Evolutionary conservation across 2,113 vertebrate species (phyloP).

Genomic region (Phoxinus phoxinus): DNA sequence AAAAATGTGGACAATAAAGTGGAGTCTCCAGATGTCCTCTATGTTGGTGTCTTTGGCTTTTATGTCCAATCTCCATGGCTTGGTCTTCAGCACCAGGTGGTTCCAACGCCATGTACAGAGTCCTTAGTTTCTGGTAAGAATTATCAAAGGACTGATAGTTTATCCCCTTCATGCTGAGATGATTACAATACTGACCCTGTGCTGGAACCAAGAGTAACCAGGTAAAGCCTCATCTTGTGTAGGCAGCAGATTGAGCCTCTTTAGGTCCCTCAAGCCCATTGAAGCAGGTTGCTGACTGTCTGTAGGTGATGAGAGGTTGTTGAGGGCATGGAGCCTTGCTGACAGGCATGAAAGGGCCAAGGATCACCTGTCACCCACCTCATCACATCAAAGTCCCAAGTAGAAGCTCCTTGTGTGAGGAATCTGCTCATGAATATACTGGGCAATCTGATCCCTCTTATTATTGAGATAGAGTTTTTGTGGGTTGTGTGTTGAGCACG

Average conservation of each 20-base stretch:
- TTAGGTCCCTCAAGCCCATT: conserved; percentile 58
- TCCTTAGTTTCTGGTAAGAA: conserved; percentile 66
- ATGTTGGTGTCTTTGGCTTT: conserved; percentile 14
- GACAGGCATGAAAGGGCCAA: conserved; percentile 72
- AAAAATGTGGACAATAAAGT: conserved; percentile 1
- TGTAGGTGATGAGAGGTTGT: conserved; percentile 71
- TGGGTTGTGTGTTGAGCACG: not conserved
- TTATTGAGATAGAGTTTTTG: conserved; percentile 1
- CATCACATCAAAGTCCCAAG: conserved; percentile 76
- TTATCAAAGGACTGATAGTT: conserved; percentile 66
- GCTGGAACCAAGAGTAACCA: conserved; percentile 59
- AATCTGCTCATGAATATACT: conserved; percentile 76
- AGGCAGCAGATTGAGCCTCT: conserved; percentile 61
- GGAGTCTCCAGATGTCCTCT: not conserved
- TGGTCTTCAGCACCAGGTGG: conserved; percentile 68
- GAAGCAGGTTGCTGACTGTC: conserved; percentile 71
- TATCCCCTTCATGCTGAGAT: conserved; percentile 64
- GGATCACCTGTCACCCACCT: conserved; percentile 74
- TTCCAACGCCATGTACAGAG: conserved; percentile 61
- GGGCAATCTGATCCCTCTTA: conserved; percentile 62
- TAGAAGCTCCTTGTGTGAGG: conserved; percentile 70
- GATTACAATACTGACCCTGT: conserved; percentile 65
- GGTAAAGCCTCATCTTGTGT: conserved; percentile 66
- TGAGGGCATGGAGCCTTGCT: conserved; percentile 66
- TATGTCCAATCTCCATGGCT: conserved; percentile 68